Evolutionary conservation across 2,797 vertebrate species (phyloP), one percentile per base, ranked within the genome.

Genomic region (Nannoperca obscura): DNA sequence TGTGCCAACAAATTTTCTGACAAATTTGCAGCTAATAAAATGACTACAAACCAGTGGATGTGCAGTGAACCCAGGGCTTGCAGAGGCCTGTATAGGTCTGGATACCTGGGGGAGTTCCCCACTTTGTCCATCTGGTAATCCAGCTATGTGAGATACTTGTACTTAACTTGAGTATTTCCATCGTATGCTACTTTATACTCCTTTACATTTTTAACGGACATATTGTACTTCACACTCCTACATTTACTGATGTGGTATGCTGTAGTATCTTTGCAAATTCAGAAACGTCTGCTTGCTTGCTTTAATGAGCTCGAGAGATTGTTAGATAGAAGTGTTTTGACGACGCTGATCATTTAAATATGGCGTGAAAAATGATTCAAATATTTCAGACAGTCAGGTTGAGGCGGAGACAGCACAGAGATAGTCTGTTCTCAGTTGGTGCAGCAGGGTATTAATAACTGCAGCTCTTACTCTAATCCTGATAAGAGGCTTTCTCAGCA

Each of bases 401-500:
- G 32, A 59, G 50, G n/a, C 7, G 32, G 71, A 64, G 36, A 70
- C 32, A 42, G 53, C 5, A 54, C 20, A 49, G 49, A 59, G 63
- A 55, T 17, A 17, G 44, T 34, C 47, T n/a, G 50, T 65, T 83
- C 59, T 87, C 75, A 64, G 72, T 78, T 60, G 69, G 61, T 67
- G 78, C 81, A 76, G 75, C 78, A 54, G 88, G 67, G 76, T 86
- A 91, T 84, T 91, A 87, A 91, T 92, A 91, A 91, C 88, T 77
- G 63, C 68, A 73, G 78, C 71, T 88, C 71, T 84, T 76, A 76
- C 82, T 83, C 81, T 93, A 93, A 94, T 93, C 91, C 89, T 57
- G 84, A 84, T 94, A 92, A 94, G 92, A 92, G 84, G 90, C 91
- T 93, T 93, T 93, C 88, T 89, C 78, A 75, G 82, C 66, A 63